Conservation (phyloP, 2,888 invertebrate species). For the Syrphus vitripennis region DNA sequence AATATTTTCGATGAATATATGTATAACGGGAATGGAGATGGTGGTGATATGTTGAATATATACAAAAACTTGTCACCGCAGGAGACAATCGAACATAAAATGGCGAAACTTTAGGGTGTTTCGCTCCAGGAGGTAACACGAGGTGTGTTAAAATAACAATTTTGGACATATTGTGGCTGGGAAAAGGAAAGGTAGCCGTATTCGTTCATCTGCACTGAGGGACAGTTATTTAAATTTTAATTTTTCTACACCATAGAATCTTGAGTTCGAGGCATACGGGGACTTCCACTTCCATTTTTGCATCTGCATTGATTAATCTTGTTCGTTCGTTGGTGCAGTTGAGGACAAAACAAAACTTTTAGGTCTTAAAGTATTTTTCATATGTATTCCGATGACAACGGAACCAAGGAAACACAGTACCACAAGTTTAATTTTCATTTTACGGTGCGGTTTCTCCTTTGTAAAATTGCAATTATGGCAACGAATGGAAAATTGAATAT, state of each 20-base stretch:
- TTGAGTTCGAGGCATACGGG: neutral
- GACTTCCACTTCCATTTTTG: too few species aligned
- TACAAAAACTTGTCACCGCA: slow-evolving; percentile 42
- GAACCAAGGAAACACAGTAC: neutral
- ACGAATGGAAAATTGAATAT: neutral
- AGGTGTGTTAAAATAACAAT: slow-evolving; percentile 57
- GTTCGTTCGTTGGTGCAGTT: neutral
- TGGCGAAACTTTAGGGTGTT: slow-evolving; percentile 16
- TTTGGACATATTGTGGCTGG: slow-evolving; percentile 7
- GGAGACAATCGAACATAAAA: slow-evolving; percentile 52
- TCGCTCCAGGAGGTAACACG: slow-evolving; percentile 28
- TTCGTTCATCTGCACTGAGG: neutral
- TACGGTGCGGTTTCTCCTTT: neutral
- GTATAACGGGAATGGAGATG: neutral
- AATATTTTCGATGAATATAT: slow-evolving; percentile 54
- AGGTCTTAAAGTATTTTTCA: neutral
- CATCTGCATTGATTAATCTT: neutral
- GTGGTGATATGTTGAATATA: neutral
- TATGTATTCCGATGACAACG: too few species aligned
- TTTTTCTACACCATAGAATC: neutral
- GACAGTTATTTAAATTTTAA: neutral
- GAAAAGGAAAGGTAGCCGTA: neutral
- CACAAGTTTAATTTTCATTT: neutral
- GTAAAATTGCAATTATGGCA: neutral
- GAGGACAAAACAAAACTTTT: neutral